phyloP scores from a whole-genome alignment of 2,888 invertebrate genomes.

The Rutpela maculata region DNA sequence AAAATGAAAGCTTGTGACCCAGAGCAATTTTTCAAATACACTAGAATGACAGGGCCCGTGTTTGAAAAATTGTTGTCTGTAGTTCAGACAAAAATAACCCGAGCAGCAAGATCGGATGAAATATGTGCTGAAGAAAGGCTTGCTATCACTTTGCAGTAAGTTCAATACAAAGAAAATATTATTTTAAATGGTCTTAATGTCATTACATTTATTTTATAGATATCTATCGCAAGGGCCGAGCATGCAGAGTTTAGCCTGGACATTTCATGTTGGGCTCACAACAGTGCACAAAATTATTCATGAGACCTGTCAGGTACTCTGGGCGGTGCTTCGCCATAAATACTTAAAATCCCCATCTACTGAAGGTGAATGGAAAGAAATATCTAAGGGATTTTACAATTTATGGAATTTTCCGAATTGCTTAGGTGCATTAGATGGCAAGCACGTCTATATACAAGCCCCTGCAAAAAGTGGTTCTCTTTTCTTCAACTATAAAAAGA shows the following conservation, averaged over 20 bases:
- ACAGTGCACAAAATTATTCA: neutral
- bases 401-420: neutral
- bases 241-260: neutral
- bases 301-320: neutral
- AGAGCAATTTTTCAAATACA: too few relatives aligned
- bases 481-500: slow-evolving; percentile 39
- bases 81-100: too few relatives aligned
- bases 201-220: neutral
- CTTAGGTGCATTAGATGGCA: neutral
- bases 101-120: too few relatives aligned
- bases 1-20: neutral
- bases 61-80: too few relatives aligned
- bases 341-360: neutral
- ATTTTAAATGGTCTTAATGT: neutral
- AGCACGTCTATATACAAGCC: neutral
- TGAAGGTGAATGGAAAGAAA: neutral
- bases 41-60: too few relatives aligned
- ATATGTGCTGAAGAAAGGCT: too few relatives aligned
- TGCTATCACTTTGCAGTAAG: neutral
- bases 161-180: too few relatives aligned
- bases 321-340: neutral
- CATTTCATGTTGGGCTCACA: neutral
- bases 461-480: slow-evolving; percentile 15
- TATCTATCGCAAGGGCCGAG: neutral
- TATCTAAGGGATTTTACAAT: neutral